Conservation (phyloP, 2,797 vertebrate species). For the Sebastes matsubarae region DNA sequence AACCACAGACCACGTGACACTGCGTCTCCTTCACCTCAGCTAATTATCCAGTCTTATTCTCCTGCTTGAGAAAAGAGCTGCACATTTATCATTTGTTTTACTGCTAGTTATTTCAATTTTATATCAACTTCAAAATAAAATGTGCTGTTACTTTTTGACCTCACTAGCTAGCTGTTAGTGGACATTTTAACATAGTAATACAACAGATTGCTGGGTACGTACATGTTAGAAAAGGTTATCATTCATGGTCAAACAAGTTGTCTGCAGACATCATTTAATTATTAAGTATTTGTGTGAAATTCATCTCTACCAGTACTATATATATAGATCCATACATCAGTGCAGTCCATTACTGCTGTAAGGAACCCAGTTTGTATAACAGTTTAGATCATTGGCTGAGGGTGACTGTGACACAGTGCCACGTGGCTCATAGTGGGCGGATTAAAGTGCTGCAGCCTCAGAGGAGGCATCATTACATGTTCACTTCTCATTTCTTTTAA, state of each 20-base stretch:
- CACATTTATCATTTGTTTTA: constrained; percentile 27
- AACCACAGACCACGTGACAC: constrained; percentile 52
- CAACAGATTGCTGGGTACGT: background rate
- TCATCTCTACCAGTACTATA: background rate
- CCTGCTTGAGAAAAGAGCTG: constrained; percentile 4
- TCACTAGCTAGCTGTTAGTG: background rate
- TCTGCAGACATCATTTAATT: background rate
- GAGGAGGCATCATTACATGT: constrained; percentile 9
- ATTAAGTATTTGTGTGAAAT: background rate
- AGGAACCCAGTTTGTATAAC: constrained; percentile 1
- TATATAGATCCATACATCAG: background rate
- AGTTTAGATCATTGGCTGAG: background rate
- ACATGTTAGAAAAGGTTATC: background rate
- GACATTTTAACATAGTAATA: background rate
- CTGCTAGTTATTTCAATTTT: background rate
- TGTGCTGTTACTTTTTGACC: background rate
- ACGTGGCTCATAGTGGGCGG: constrained; percentile 40
- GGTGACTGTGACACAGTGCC: constrained; percentile 18
- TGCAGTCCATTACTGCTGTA: background rate
- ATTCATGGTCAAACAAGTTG: background rate
- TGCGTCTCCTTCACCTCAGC: constrained; percentile 20
- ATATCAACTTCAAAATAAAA: background rate
- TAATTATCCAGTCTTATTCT: constrained; percentile 32
- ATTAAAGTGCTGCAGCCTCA: constrained; percentile 44
- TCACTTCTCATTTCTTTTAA: background rate